phyloP scores from a whole-genome alignment of 1,140 invertebrate genomes.

The Drosophila ficusphila region DNA sequence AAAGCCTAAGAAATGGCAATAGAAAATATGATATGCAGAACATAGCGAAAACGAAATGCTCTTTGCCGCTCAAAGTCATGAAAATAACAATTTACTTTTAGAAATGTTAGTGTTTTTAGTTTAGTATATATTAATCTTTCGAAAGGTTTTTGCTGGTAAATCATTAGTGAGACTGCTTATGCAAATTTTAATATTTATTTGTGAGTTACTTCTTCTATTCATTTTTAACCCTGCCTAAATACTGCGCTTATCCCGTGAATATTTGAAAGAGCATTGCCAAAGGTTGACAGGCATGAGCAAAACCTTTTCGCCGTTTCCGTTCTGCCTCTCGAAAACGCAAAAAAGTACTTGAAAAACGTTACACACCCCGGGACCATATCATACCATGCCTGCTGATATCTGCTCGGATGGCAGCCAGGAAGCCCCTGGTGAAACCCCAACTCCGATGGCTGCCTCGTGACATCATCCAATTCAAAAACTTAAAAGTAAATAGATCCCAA shows the following conservation, averaged over 20 bases:
- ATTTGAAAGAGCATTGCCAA: slow-evolving; percentile 6
- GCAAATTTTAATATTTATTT: no score
- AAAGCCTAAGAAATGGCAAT: not conserved
- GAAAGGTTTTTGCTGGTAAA: no score
- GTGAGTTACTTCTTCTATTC: no score
- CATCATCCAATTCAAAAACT: slow-evolving; percentile 81
- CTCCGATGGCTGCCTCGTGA: slow-evolving; percentile 48
- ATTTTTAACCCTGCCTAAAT: no score
- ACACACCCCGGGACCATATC: slow-evolving; percentile 54
- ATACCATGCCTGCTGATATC: no score
- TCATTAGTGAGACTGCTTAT: no score
- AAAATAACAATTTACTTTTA: no score
- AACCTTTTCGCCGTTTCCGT: slow-evolving; percentile 39
- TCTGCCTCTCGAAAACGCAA: slow-evolving; percentile 26
- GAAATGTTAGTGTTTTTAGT: no score
- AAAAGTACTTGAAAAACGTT: slow-evolving; percentile 50
- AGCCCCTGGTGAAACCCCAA: not conserved
- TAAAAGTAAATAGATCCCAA: slow-evolving; percentile 82
- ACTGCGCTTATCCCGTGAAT: not conserved
- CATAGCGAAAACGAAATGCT: slow-evolving; percentile 13
- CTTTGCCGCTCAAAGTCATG: no score
- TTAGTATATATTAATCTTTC: no score
- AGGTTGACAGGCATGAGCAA: slow-evolving; percentile 4
- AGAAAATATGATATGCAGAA: not conserved
- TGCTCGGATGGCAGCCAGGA: no score